These are phyloP conservation scores for Sylvietta virens DNA, from an alignment of 2,113 vertebrate genomes.

Conservation along the genomic window DNA sequence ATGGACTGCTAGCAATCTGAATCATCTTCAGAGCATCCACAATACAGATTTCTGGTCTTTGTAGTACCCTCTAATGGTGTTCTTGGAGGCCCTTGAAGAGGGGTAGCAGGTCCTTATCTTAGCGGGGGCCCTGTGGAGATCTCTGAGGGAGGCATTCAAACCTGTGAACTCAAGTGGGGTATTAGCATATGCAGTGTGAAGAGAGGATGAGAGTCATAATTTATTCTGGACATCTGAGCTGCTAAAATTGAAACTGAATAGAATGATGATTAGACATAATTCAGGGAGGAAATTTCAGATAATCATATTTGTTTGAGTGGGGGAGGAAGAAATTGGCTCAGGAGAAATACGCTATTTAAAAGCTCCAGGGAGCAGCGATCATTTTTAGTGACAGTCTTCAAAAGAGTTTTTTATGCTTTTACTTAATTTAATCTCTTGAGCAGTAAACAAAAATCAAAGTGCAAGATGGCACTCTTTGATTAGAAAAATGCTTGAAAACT, in stretches of 20 bases:
- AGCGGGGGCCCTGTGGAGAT: not conserved
- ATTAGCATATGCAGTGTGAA: slow-evolving; percentile 13
- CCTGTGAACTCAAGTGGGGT: not conserved
- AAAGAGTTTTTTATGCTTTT: not conserved
- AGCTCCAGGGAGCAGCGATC: not conserved
- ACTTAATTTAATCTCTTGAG: slow-evolving; percentile 28
- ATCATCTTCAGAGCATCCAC: not conserved
- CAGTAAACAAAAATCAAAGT: not conserved
- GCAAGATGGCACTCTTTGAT: not conserved
- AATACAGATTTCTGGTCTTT: not conserved
- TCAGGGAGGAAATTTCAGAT: slow-evolving; percentile 45
- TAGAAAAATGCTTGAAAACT: not conserved
- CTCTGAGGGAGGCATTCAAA: not conserved
- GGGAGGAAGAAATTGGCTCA: slow-evolving; percentile 16
- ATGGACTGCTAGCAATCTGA: not conserved
- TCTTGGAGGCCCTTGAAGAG: not conserved
- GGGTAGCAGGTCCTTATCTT: not conserved
- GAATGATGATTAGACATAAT: slow-evolving; percentile 45
- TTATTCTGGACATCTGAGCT: slow-evolving; percentile 57
- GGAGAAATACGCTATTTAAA: not conserved
- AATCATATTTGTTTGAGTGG: slow-evolving; percentile 31
- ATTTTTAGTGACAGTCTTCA: not conserved
- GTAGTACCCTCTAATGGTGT: not conserved
- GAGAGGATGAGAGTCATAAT: not conserved
- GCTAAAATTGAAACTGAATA: slow-evolving; percentile 45